phyloP scores from a whole-genome alignment of 1,140 invertebrate species.

The Brachionus asplanchnoidis region DNA sequence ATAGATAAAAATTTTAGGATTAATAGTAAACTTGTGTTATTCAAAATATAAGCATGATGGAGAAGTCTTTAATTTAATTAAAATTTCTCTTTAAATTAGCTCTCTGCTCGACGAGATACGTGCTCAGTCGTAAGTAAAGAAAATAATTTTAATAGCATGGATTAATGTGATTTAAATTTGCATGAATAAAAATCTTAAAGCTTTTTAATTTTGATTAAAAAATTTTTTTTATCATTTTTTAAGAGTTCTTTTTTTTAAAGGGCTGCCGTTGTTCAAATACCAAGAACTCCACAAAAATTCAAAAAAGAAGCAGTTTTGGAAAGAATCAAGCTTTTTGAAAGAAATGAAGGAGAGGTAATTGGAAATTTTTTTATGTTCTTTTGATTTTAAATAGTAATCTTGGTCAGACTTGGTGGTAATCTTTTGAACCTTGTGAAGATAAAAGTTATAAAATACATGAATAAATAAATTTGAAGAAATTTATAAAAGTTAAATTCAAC shows the following conservation, averaged over 20 bases:
- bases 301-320: conserved; percentile 48
- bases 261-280: conserved; percentile 54
- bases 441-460: no score
- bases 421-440: no score
- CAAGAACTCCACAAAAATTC: conserved; percentile 50
- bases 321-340: conserved; percentile 44
- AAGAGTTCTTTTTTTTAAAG: conserved; percentile 44
- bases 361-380: not conserved
- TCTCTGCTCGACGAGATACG: not conserved
- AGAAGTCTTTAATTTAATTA: not conserved
- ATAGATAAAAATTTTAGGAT: not conserved
- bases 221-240: not conserved
- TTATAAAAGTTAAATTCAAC: no score
- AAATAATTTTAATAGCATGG: not conserved
- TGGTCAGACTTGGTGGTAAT: no score
- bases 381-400: no score
- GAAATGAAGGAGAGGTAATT: conserved; percentile 49
- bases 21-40: not conserved
- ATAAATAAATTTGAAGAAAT: no score
- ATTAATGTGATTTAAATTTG: not conserved
- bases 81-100: not conserved
- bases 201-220: not conserved
- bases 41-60: not conserved
- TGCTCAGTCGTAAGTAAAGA: not conserved
- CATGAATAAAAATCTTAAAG: not conserved